These are phyloP conservation scores for Anoura caudifer DNA, from an alignment of 2,113 vertebrate species.

Conservation along the genomic window DNA sequence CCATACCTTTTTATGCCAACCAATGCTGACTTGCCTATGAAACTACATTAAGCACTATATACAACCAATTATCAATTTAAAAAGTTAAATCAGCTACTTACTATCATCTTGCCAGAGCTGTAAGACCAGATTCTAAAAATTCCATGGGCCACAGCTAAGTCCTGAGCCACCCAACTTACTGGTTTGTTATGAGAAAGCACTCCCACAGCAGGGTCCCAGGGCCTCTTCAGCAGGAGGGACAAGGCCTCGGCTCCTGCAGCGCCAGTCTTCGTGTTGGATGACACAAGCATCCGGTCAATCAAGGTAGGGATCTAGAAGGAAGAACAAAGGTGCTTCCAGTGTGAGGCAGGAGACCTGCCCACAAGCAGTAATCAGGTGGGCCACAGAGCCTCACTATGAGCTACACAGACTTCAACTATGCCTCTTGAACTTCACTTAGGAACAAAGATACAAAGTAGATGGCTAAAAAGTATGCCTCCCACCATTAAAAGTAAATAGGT, in stretches of 20 bases:
- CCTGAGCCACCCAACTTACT: slow-evolving; percentile 76
- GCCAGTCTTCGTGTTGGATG: slow-evolving; percentile 89
- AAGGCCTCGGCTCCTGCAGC: slow-evolving; percentile 93
- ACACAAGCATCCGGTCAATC: slow-evolving; percentile 96
- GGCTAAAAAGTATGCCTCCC: neutral
- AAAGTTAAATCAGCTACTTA: neutral
- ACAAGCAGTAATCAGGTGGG: neutral
- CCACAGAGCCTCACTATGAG: no score
- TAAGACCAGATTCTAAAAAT: neutral
- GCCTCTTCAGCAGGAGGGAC: slow-evolving; percentile 94
- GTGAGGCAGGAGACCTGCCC: neutral
- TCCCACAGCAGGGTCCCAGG: slow-evolving; percentile 97
- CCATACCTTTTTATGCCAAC: neutral
- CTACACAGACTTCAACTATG: neutral
- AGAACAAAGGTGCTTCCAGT: neutral
- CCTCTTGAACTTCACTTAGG: neutral
- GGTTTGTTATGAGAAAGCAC: slow-evolving; percentile 98
- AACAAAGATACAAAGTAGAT: neutral
- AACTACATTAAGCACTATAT: neutral
- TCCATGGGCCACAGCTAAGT: neutral
- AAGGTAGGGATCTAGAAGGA: slow-evolving; percentile 89
- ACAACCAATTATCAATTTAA: neutral
- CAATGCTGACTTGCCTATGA: neutral
- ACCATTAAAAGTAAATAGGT: neutral
- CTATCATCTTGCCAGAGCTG: neutral